These are phyloP conservation scores for Trichonephila clavata DNA, from an alignment of 1,140 invertebrate species.

Conservation along the genomic window DNA sequence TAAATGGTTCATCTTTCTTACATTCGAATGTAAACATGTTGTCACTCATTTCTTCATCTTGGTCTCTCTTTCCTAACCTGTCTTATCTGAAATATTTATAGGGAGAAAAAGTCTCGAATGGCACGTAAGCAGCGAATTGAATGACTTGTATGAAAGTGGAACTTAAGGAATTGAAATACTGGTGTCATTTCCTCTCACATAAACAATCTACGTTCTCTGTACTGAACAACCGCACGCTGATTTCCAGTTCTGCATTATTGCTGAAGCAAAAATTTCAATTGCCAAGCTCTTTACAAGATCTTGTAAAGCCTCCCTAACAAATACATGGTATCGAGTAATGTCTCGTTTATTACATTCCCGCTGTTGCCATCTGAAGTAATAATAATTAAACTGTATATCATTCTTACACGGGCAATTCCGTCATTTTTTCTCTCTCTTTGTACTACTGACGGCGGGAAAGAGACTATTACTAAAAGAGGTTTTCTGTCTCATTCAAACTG, in stretches of 20 bases:
- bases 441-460: neutral
- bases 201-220: neutral
- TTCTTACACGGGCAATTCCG: neutral
- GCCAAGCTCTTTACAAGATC: neutral
- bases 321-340: neutral
- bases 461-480: neutral
- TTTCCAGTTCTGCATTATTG: slow-evolving; percentile 20
- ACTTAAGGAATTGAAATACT: too few relatives aligned
- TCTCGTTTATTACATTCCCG: neutral
- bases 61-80: too few relatives aligned
- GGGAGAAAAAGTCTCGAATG: neutral
- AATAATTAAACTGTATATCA: neutral
- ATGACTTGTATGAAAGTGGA: neutral
- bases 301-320: neutral
- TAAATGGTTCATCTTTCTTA: too few relatives aligned
- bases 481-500: neutral
- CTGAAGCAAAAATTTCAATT: slow-evolving; percentile 42
- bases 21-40: too few relatives aligned
- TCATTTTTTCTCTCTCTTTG: neutral
- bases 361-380: neutral
- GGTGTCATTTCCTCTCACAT: neutral
- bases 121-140: neutral
- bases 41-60: too few relatives aligned
- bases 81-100: too few relatives aligned
- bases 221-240: neutral